These are phyloP conservation scores for Volucella bombylans DNA, from an alignment of 2,888 invertebrate species.

Conservation along the genomic window DNA sequence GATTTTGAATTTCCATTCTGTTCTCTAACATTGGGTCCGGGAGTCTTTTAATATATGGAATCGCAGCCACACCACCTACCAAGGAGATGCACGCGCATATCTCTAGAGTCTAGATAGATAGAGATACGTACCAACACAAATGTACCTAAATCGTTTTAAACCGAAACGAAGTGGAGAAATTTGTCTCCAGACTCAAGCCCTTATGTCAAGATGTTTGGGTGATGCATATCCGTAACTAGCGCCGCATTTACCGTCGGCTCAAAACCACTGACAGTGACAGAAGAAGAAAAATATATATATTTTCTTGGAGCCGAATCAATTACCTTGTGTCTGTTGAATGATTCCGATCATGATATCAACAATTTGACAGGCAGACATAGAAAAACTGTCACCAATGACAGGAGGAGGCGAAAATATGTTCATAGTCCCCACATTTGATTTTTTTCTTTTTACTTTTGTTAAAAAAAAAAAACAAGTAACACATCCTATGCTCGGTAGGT, in stretches of 20 bases:
- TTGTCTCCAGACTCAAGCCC: slow-evolving; percentile 42
- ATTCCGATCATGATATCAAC: slow-evolving; percentile 70
- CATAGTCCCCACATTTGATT: slow-evolving; percentile 32
- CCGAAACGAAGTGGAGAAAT: slow-evolving; percentile 62
- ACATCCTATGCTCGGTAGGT: not conserved
- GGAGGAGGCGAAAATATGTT: slow-evolving; percentile 32
- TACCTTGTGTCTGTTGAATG: slow-evolving; percentile 78
- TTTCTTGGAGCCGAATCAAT: slow-evolving; percentile 80
- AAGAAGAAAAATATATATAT: slow-evolving; percentile 24
- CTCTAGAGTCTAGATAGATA: slow-evolving; percentile 49
- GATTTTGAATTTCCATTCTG: slow-evolving; percentile 12
- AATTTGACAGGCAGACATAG: slow-evolving; percentile 14
- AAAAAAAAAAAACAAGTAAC: too few relatives aligned
- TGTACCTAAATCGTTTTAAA: slow-evolving; percentile 65
- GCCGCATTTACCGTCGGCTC: slow-evolving; percentile 1
- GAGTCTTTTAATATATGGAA: slow-evolving; percentile 9
- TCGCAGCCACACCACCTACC: slow-evolving; percentile 53
- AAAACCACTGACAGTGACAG: slow-evolving; percentile 22
- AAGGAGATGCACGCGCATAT: slow-evolving; percentile 64
- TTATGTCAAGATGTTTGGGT: slow-evolving; percentile 50
- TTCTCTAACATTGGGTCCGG: not conserved
- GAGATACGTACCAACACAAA: slow-evolving; percentile 24
- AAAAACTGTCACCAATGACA: slow-evolving; percentile 60
- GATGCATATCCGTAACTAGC: slow-evolving; percentile 53
- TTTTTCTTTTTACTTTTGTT: too few relatives aligned